These are phyloP conservation scores for Calycopis cecrops DNA, from an alignment of 1,140 invertebrate species.

Conservation along the genomic window DNA sequence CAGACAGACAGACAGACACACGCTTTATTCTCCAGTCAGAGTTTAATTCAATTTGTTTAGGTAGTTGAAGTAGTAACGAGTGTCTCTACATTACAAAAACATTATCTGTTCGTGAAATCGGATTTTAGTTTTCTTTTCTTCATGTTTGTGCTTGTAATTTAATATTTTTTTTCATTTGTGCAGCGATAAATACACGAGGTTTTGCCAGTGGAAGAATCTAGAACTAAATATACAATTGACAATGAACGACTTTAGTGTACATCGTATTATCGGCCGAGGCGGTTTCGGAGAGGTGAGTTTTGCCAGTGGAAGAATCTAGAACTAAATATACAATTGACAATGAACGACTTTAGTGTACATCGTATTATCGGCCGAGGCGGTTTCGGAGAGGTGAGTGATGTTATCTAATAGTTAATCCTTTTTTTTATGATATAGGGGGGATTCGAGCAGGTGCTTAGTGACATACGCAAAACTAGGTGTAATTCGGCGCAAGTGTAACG, in stretches of 20 bases:
- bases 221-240: conserved; percentile 99
- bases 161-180: conserved; percentile 63
- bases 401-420: too few species aligned
- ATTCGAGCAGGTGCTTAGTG: too few species aligned
- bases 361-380: conserved; percentile 99
- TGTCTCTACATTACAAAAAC: too few species aligned
- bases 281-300: conserved; percentile 97
- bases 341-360: conserved; percentile 99
- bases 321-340: conserved; percentile 99
- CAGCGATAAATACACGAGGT: conserved; percentile 99
- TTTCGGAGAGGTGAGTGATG: conserved; percentile 81
- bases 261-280: conserved; percentile 98
- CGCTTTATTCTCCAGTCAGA: too few species aligned
- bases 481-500: background rate
- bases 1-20: too few species aligned
- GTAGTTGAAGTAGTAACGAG: too few species aligned
- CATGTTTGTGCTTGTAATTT: background rate
- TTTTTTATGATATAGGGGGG: too few species aligned
- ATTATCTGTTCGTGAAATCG: too few species aligned
- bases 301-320: conserved; percentile 99
- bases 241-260: conserved; percentile 99
- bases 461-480: too few species aligned
- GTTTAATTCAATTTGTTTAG: too few species aligned
- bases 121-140: too few species aligned
- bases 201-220: conserved; percentile 99